Conservation (phyloP, 2,888 invertebrate species). For the Chirona hameri region DNA sequence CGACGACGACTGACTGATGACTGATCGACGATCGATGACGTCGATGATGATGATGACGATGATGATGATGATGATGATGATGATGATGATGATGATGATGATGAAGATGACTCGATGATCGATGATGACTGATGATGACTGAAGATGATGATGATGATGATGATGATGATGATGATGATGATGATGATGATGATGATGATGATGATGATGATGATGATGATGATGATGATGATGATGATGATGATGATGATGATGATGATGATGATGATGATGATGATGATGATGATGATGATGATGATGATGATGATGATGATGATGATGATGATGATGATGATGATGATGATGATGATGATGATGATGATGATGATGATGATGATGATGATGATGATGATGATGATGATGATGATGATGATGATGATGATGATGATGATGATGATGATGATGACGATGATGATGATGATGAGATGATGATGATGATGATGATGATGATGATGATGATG, state of each 20-base stretch:
- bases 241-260: conserved; percentile 22
- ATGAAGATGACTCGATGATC: not conserved
- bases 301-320: conserved; percentile 22
- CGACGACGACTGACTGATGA: no score
- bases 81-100: conserved; percentile 11
- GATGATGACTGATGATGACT: no score
- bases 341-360: conserved; percentile 22
- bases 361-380: conserved; percentile 22
- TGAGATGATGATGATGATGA: no score
- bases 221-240: conserved; percentile 22
- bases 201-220: conserved; percentile 22
- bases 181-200: conserved; percentile 22
- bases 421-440: conserved; percentile 22
- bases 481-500: not conserved
- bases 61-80: conserved; percentile 22
- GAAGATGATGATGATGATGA: conserved; percentile 22
- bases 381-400: not conserved
- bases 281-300: conserved; percentile 22
- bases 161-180: conserved; percentile 22
- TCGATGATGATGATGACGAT: conserved; percentile 22
- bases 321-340: conserved; percentile 22
- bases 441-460: no score
- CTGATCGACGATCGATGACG: no score
- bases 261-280: conserved; percentile 22
- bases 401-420: conserved; percentile 11